phyloP scores from a whole-genome alignment of 2,113 vertebrate genomes.

The Chloropsis hardwickii region DNA sequence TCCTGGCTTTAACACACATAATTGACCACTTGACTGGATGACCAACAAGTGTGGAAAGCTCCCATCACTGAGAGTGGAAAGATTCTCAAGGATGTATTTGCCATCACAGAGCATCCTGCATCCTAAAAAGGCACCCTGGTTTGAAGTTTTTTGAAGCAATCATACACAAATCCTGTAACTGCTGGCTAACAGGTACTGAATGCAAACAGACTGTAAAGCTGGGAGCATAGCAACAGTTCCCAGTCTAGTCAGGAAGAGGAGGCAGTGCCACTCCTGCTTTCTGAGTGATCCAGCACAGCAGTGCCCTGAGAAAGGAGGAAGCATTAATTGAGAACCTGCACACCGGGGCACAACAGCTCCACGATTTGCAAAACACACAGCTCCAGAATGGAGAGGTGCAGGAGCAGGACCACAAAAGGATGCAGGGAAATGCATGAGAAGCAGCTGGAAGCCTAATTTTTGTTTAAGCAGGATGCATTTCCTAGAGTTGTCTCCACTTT shows the following conservation, averaged over 20 bases:
- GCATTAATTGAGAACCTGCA: background rate
- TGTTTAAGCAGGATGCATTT: background rate
- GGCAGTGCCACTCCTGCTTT: background rate
- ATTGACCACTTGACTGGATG: background rate
- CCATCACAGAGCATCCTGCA: background rate
- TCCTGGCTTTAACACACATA: background rate
- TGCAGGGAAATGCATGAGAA: background rate
- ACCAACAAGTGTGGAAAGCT: background rate
- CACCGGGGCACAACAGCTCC: background rate
- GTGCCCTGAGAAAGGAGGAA: background rate
- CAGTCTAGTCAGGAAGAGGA: background rate
- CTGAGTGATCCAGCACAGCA: background rate
- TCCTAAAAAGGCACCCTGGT: fast-evolving
- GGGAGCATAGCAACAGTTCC: background rate
- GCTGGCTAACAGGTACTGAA: background rate
- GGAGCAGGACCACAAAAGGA: background rate
- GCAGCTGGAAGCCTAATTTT: background rate
- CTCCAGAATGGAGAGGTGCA: background rate
- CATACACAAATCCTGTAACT: background rate
- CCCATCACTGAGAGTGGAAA: background rate
- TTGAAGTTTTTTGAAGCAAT: background rate
- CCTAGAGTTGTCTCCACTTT: background rate
- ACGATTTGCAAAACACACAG: background rate
- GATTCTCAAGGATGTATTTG: background rate
- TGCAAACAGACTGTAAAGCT: background rate